Conservation (phyloP, 1,140 invertebrate species). For the Aphelinus atriplicis region DNA sequence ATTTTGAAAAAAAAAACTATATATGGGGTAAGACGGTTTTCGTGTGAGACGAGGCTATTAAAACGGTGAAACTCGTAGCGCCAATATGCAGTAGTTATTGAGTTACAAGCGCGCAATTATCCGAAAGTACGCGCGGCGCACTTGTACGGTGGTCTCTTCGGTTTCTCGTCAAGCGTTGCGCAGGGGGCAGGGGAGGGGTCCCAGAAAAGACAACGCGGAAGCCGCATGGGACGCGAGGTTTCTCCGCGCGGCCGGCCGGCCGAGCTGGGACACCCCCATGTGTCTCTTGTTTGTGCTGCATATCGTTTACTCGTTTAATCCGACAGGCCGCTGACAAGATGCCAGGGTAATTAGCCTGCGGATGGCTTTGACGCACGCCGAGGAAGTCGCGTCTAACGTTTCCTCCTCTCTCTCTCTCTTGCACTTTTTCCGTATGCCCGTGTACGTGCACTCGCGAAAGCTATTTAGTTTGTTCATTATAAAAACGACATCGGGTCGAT, state of each 20-base stretch:
- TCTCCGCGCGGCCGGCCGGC: neutral
- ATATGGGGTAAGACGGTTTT: neutral
- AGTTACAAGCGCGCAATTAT: conserved; percentile 5
- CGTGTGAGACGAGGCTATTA: conserved; percentile 15
- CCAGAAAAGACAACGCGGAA: conserved; percentile 18
- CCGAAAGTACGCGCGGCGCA: neutral
- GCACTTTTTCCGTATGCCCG: too few species aligned
- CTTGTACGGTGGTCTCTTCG: too few species aligned
- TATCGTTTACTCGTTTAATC: conserved; percentile 12
- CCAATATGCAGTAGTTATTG: neutral
- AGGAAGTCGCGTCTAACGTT: conserved; percentile 17
- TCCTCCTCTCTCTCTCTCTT: neutral
- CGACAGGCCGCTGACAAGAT: conserved; percentile 7
- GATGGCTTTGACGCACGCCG: neutral
- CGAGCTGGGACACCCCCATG: neutral
- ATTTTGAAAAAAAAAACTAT: conserved; percentile 8
- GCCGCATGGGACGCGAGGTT: conserved; percentile 12
- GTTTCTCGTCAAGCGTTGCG: neutral
- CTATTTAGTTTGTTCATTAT: too few species aligned
- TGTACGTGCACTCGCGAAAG: too few species aligned
- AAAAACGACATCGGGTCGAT: too few species aligned
- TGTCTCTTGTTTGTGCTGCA: neutral
- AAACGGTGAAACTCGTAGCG: conserved; percentile 17
- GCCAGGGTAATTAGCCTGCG: conserved; percentile 17
- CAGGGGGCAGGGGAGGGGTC: neutral